Conservation (phyloP, 2,113 vertebrate species). For the Proteles cristata region DNA sequence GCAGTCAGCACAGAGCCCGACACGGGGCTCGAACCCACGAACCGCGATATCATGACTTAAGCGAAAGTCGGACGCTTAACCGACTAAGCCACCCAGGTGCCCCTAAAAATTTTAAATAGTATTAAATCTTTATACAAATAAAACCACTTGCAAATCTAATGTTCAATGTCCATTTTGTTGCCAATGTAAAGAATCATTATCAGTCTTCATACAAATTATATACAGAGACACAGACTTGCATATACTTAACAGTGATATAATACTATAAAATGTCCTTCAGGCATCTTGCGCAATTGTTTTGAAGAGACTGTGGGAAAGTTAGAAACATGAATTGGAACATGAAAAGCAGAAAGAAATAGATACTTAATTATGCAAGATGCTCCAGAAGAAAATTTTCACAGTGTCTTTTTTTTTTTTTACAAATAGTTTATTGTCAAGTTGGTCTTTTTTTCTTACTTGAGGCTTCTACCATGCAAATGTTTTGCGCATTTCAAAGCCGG, state of each 20-base stretch:
- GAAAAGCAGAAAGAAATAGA: neutral
- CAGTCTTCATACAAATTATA: neutral
- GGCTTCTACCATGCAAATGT: neutral
- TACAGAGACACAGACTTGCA: neutral
- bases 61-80: too few relatives aligned
- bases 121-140: neutral
- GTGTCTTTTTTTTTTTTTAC: neutral
- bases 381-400: neutral
- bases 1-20: too few relatives aligned
- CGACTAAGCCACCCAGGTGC: too few relatives aligned
- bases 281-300: neutral
- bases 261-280: neutral
- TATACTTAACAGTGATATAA: neutral
- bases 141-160: neutral
- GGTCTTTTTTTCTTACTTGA: neutral
- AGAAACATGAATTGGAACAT: neutral
- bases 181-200: neutral
- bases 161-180: neutral
- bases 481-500: neutral
- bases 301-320: neutral
- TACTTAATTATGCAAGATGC: neutral
- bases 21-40: too few relatives aligned
- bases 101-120: neutral
- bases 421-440: too few relatives aligned
- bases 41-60: too few relatives aligned